Conservation (phyloP, 1,140 invertebrate genomes). For the Zophobas morio region DNA sequence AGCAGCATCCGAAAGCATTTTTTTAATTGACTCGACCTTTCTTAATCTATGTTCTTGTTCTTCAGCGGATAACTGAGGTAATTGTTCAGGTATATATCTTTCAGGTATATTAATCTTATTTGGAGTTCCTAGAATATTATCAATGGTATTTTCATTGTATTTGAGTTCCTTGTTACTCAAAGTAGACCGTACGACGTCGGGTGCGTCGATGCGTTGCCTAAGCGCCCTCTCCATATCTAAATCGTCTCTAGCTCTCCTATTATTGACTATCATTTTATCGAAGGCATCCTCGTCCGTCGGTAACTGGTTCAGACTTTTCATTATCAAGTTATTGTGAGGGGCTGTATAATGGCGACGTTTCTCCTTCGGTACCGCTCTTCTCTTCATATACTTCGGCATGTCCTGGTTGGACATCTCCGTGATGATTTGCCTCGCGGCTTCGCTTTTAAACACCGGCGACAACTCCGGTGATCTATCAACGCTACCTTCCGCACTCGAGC, state of each 20-base stretch:
- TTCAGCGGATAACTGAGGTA: conserved; percentile 85
- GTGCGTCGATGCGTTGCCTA: conserved; percentile 79
- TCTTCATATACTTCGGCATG: conserved; percentile 61
- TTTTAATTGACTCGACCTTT: conserved; percentile 92
- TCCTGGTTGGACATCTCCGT: conserved; percentile 81
- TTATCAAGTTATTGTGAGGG: conserved; percentile 72
- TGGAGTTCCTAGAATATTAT: conserved; percentile 86
- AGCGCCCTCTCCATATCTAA: conserved; percentile 88
- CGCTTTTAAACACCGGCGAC: conserved; percentile 85
- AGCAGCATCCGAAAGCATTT: conserved; percentile 86
- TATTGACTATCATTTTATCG: conserved; percentile 57
- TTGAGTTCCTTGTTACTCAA: conserved; percentile 75
- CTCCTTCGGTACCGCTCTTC: conserved; percentile 80
- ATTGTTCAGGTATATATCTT: conserved; percentile 90
- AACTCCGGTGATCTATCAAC: conserved; percentile 63
- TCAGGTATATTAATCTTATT: conserved; percentile 94
- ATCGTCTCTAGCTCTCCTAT: conserved; percentile 81
- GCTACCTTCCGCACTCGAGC: conserved; percentile 49
- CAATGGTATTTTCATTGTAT: conserved; percentile 85
- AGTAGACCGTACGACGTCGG: conserved; percentile 88
- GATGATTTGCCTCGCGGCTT: conserved; percentile 87
- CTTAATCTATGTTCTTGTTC: conserved; percentile 85
- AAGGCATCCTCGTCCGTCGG: conserved; percentile 59
- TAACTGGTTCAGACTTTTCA: conserved; percentile 61
- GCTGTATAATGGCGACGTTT: conserved; percentile 91